Evolutionary conservation across 2,113 vertebrate genomes (phyloP).

Genomic region (Semnopithecus entellus): DNA sequence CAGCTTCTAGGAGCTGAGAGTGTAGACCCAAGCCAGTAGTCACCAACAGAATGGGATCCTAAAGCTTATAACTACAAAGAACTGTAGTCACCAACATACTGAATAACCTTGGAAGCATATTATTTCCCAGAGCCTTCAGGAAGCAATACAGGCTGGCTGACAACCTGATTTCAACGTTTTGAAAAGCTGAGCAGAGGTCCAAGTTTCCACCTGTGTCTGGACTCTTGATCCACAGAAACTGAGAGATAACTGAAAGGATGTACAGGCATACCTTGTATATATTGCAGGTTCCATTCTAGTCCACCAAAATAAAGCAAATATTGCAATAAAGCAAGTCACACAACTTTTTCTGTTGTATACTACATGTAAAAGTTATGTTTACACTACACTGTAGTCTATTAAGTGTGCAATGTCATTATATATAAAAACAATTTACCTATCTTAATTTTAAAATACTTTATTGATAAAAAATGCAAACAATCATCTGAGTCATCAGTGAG

Average conservation of each 20-base stretch:
- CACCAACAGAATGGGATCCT: neutral
- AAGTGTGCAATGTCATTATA: neutral
- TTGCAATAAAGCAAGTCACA: neutral
- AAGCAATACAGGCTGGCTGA: neutral
- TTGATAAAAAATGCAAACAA: neutral
- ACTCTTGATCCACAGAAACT: neutral
- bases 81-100: neutral
- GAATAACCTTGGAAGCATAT: neutral
- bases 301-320: neutral
- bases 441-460: neutral
- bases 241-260: neutral
- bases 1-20: neutral
- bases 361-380: neutral
- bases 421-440: neutral
- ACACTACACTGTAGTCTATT: neutral
- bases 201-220: neutral
- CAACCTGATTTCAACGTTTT: neutral
- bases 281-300: neutral
- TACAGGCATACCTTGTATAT: neutral
- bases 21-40: neutral
- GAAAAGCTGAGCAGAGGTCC: neutral
- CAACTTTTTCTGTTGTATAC: neutral
- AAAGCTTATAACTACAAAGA: neutral
- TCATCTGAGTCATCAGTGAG: neutral
- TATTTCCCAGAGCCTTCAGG: neutral